Conservation (phyloP, 2,113 vertebrate genomes). For the Pandion haliaetus region DNA sequence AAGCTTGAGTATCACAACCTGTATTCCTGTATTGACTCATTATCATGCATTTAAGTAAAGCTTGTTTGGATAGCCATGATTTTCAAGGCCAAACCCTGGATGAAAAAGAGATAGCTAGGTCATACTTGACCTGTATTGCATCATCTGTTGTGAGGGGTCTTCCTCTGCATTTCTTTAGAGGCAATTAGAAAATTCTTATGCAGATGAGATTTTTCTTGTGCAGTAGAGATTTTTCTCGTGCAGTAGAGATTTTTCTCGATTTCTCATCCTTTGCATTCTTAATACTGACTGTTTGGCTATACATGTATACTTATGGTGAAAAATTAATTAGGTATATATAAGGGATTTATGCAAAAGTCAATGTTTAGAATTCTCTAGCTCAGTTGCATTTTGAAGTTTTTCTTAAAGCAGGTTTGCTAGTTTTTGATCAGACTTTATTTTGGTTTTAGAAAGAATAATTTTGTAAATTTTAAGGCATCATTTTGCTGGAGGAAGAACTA, state of each 20-base stretch:
- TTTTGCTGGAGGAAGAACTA: background rate
- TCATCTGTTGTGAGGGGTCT: background rate
- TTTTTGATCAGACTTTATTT: background rate
- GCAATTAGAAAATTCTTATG: background rate
- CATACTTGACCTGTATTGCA: background rate
- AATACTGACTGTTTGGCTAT: background rate
- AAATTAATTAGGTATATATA: background rate
- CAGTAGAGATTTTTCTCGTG: background rate
- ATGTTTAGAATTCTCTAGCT: background rate
- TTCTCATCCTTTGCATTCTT: background rate
- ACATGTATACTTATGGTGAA: background rate
- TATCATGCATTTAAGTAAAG: background rate
- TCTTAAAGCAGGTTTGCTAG: background rate
- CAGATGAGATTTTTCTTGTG: no score
- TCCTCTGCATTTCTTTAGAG: background rate
- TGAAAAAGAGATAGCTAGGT: background rate
- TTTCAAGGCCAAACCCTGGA: background rate
- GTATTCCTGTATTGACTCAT: background rate
- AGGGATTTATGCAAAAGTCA: background rate
- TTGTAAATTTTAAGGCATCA: background rate
- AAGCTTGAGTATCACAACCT: background rate
- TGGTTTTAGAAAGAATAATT: background rate
- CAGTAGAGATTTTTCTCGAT: background rate
- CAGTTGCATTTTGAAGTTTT: background rate
- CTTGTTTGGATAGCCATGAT: background rate